A percentile compares a stretch with the other conserved stretches of the same genome.
phyloP scores from a whole-genome alignment of 2,797 vertebrate genomes.

The Arctocebus calabarensis region DNA sequence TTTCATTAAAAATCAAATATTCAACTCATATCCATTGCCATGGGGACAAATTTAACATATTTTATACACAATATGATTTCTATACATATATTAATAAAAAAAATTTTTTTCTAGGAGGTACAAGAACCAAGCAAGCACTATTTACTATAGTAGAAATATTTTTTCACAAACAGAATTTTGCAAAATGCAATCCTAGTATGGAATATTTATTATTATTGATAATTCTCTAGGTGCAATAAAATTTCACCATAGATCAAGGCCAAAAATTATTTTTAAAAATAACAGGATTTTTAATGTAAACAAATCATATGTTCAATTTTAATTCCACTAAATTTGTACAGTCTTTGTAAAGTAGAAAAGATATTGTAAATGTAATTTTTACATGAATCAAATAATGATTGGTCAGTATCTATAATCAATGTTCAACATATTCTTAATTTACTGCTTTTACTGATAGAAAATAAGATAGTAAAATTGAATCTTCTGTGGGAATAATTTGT shows the following conservation, averaged over 20 bases:
- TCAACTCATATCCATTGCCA: neutral
- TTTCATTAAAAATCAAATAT: neutral
- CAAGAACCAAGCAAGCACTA: neutral
- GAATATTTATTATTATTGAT: neutral
- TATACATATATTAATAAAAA: neutral
- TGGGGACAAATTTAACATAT: neutral
- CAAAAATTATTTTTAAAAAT: neutral
- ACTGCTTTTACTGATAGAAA: neutral
- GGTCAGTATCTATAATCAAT: neutral
- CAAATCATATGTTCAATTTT: neutral
- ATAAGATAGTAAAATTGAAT: neutral
- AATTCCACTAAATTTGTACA: neutral
- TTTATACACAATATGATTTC: neutral
- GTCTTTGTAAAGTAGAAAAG: neutral
- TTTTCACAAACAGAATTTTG: neutral
- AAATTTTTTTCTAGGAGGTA: neutral
- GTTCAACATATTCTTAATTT: constrained; percentile 1
- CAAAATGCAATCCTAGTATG: neutral
- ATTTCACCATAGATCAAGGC: accelerated
- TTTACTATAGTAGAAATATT: neutral
- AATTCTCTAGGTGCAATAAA: neutral
- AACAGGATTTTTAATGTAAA: neutral
- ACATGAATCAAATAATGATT: neutral
- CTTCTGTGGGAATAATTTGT: neutral
- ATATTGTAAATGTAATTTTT: constrained; percentile 1